These are phyloP conservation scores for Pyrgus malvae DNA, from an alignment of 2,888 invertebrate species.

Conservation along the genomic window DNA sequence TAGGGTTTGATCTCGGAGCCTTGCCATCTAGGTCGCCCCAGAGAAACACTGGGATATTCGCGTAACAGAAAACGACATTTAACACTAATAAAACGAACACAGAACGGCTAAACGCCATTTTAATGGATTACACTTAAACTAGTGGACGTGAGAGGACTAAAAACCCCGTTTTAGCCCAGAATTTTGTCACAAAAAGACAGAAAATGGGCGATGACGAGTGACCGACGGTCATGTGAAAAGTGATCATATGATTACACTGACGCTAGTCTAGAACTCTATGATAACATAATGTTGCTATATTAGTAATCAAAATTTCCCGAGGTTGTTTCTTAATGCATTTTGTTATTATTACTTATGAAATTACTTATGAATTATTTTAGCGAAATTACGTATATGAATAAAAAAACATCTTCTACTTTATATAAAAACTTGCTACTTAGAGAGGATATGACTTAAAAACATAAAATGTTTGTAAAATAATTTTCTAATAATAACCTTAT, in stretches of 20 bases:
- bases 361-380: too few relatives aligned
- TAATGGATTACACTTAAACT: constrained; percentile 46
- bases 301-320: background rate
- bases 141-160: constrained; percentile 64
- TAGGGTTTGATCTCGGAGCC: constrained; percentile 52
- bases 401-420: too few relatives aligned
- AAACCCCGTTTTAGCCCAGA: constrained; percentile 55
- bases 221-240: constrained; percentile 77
- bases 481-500: too few relatives aligned
- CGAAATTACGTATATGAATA: too few relatives aligned
- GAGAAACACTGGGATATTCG: constrained; percentile 80
- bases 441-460: too few relatives aligned
- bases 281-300: constrained; percentile 39
- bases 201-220: constrained; percentile 63
- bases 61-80: constrained; percentile 58
- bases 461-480: too few relatives aligned
- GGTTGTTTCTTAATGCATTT: background rate
- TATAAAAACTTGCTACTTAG: too few relatives aligned
- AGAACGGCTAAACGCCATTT: constrained; percentile 74
- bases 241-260: constrained; percentile 76
- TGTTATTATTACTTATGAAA: too few relatives aligned
- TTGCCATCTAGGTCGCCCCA: constrained; percentile 73
- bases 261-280: constrained; percentile 56
- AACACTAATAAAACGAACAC: constrained; percentile 66
- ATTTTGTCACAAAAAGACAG: constrained; percentile 61